Evolutionary conservation across 2,113 vertebrate genomes (phyloP).

Genomic region (Charina bottae): DNA sequence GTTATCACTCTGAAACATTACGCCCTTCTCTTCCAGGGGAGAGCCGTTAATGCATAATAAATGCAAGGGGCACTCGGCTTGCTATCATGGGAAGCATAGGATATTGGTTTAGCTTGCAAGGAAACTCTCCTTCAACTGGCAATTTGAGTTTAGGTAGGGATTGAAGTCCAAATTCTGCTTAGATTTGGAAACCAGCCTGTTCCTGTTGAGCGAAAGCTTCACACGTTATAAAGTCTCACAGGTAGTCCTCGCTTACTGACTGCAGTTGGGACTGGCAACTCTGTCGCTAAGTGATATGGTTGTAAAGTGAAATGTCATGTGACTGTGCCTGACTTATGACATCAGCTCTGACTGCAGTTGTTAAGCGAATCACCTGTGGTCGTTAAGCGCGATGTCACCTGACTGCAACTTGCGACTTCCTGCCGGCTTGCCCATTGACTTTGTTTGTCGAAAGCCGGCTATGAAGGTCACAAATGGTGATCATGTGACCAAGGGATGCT

Average conservation of each 20-base stretch:
- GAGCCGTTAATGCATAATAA: not conserved
- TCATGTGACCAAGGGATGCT: not conserved
- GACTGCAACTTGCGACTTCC: not conserved
- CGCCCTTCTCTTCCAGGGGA: not conserved
- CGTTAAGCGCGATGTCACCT: not conserved
- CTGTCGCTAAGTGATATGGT: not conserved
- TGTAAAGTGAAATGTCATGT: not conserved
- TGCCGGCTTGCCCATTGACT: not conserved
- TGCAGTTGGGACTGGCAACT: not conserved
- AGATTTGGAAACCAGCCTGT: not conserved
- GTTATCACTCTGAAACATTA: conserved; percentile 27
- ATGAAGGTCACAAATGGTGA: not conserved
- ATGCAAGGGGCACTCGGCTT: not conserved
- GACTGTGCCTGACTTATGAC: not conserved
- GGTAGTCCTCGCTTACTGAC: not conserved
- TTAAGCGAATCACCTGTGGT: not conserved
- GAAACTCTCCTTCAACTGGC: not conserved
- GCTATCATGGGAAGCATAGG: not conserved
- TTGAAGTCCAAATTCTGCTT: not conserved
- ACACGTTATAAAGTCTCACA: not conserved
- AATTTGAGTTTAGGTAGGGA: not conserved
- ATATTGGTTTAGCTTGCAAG: not conserved
- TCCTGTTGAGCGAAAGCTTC: not conserved
- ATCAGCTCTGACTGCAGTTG: not conserved
- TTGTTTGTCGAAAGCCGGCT: not conserved